Base-by-base conservation (phyloP, 2,797 vertebrate genomes). In the Coregonus sp. region DNA sequence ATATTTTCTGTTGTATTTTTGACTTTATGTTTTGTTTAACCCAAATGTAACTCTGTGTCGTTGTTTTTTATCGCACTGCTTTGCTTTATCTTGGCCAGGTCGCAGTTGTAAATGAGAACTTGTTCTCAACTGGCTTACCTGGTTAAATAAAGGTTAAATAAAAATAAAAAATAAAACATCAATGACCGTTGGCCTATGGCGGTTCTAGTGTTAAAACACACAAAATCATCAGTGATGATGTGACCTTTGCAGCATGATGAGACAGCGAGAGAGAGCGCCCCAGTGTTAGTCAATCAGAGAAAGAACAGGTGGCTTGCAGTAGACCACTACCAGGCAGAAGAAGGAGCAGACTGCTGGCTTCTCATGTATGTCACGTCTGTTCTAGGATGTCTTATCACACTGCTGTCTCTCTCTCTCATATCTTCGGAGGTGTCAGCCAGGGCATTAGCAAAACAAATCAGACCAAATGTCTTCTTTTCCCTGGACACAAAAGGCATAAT, bases 371-470 rank as follows among this genome's bases (percentile, higher is more conserved):
- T 81, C 81, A 80, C 75, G 31, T 84, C 59, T 63, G 20, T 25
- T 84, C 65, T 78, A 80, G 74, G 7, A 71, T 35, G 72, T 72
- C 76, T 85, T 80, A 61, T 70, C 75, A 70, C 67, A 74, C 33
- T 4, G 71, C 47, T 29, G 73, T 71, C 67, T 77, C 52, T 68
- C 52, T 68, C 79, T 61, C 71, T 70, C 76, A 56, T 31, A 61
- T 77, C 76, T 80, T 77, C 40, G 54, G 74, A 81, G 59, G 61
- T 47, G 76, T 82, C 77, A 66, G 83, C 74, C 76, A 77, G 65
- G 73, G 84, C 75, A 85, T 87, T 81, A 82, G 65, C 76, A 80
- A 72, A 89, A 85, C 80, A 83, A 83, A 87, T 82, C 71, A 84
- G 61, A 83, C 76, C 78, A 86, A 87, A 86, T 77, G 69, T 66